A percentile compares a stretch with the other conserved stretches of the same genome.
phyloP scores from a whole-genome alignment of 2,113 vertebrate species.

The Muntiacus muntjak region DNA sequence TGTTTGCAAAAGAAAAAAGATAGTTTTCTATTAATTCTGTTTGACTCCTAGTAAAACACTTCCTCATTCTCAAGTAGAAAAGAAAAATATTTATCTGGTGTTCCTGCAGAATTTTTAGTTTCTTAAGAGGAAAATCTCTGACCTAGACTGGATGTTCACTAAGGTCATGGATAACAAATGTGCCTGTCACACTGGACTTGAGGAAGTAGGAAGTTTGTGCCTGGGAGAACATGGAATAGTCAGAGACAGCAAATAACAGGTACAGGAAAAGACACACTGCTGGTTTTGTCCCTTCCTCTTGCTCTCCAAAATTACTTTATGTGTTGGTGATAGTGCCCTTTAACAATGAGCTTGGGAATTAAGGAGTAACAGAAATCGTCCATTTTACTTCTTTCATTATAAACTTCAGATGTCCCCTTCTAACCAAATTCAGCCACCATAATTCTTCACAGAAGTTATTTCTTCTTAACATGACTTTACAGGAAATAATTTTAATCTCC shows the following conservation, averaged over 20 bases:
- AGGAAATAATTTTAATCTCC: background rate
- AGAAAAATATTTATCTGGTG: background rate
- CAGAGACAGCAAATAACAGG: background rate
- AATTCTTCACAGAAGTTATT: background rate
- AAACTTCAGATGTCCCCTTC: background rate
- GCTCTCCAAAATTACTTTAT: background rate
- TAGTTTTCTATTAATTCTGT: background rate
- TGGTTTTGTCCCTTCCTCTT: background rate
- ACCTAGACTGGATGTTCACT: background rate
- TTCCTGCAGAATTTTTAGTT: slow-evolving; percentile 6
- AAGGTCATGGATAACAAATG: slow-evolving; percentile 44
- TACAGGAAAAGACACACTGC: background rate
- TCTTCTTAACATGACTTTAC: background rate
- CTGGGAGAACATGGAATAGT: background rate
- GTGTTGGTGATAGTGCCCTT: background rate
- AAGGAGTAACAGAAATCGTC: background rate
- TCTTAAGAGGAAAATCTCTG: slow-evolving; percentile 44
- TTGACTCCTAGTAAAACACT: background rate
- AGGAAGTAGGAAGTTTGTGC: slow-evolving; percentile 8
- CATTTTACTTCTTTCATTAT: background rate
- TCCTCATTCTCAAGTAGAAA: background rate
- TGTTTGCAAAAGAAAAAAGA: slow-evolving; percentile 3
- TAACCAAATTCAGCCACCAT: background rate
- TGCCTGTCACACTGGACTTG: background rate
- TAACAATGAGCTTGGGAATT: background rate